Conservation (phyloP, 2,888 invertebrate species). For the Pachydiplax longipennis region DNA sequence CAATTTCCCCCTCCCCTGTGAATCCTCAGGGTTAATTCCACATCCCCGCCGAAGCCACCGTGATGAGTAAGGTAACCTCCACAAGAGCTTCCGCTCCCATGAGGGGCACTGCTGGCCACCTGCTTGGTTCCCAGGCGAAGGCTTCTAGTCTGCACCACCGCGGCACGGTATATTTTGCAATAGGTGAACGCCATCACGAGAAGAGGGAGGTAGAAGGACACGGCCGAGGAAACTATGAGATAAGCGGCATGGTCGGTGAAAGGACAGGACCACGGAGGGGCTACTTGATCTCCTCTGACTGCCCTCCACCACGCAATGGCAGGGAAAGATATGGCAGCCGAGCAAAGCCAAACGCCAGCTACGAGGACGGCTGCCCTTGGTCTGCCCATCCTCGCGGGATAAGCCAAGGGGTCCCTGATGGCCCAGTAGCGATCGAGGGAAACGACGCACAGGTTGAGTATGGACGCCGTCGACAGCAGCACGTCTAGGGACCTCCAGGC, state of each 20-base stretch:
- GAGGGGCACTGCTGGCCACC: conserved; percentile 50
- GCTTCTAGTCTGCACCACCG: conserved; percentile 89
- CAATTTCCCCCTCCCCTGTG: conserved; percentile 84
- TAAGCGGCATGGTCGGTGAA: conserved; percentile 97
- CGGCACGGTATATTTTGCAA: conserved; percentile 93
- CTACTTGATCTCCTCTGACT: conserved; percentile 75
- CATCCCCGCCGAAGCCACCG: conserved; percentile 60
- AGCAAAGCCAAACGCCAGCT: conserved; percentile 95
- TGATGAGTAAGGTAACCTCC: conserved; percentile 36
- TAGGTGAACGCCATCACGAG: conserved; percentile 99
- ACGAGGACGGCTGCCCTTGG: conserved; percentile 86
- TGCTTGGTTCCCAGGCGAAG: conserved; percentile 87
- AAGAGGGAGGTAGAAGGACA: conserved; percentile 96
- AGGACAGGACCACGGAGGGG: conserved; percentile 86
- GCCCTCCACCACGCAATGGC: conserved; percentile 97
- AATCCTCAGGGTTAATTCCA: conserved; percentile 88
- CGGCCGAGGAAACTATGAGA: conserved; percentile 95
- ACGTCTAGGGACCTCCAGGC: conserved; percentile 97
- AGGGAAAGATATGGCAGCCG: conserved; percentile 96
- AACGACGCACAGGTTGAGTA: conserved; percentile 96
- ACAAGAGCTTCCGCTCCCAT: conserved; percentile 54
- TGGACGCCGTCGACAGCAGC: conserved; percentile 95
- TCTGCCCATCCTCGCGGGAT: conserved; percentile 93
- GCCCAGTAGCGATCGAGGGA: conserved; percentile 98
- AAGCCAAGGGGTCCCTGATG: conserved; percentile 97